Base-by-base conservation (phyloP, 2,888 invertebrate species). In the Trissonchulus sp. region DNA sequence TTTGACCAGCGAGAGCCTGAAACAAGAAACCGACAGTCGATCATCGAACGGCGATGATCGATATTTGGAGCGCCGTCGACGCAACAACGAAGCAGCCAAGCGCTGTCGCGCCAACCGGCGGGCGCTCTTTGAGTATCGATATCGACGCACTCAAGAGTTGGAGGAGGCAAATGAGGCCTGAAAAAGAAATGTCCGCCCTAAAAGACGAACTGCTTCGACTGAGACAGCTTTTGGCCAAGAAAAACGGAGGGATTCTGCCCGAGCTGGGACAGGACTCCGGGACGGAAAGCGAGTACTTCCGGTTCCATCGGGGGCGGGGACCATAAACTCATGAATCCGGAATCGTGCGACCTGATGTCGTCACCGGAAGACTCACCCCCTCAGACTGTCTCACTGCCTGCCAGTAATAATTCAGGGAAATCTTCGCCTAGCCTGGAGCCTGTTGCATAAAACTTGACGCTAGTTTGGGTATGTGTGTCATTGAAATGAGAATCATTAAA, bases 61-160 rank as follows among this genome's bases (percentile, higher is more conserved):
- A 75, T 87, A 86, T 77, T 80, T 84, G 37, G 87, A 87, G 76
- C 80, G 87, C n/a, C 81, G 87, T 1, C 79, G 83, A 28, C 75
- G 86, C 35, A 87, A 87, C 80, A 87, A 87, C 79, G 86, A 86
- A 79, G 87, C 87, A 2, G 86, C 86, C 1, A 81, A 86, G 76
- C 82, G 86, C 77, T 87, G 86, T 78, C 81, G 87, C 8, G 86
- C 86, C 77, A 86, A 86, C 79, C 80, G 87, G 37, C 83, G 86
- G 77, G 82, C 84, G 48, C 81, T 84, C 23, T 84, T 83, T 74
- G 84, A 84, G 72, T 81, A 85, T 74, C 84, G 85, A 2, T 83
- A 83, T 73, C 80, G 85, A 75, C 80, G 86, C 2, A 84, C 85
- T 63, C 84, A 83, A 73, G 83, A 85, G 74, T 80, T 87, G 72